Conservation (phyloP, 2,888 invertebrate genomes). For the Elaeidobius kamerunicus region DNA sequence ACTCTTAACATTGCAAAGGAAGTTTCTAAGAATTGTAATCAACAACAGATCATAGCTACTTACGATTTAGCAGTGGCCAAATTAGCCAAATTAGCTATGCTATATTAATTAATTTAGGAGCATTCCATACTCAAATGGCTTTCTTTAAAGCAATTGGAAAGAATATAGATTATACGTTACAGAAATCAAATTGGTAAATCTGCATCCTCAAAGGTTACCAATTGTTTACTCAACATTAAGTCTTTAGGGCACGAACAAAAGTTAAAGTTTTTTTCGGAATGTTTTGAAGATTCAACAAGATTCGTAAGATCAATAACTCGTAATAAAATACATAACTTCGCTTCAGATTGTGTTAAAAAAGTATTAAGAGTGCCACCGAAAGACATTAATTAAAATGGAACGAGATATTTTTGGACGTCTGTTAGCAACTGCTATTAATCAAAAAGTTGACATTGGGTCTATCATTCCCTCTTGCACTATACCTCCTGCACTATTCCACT, state of each 20-base stretch:
- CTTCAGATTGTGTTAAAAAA: conserved; percentile 15
- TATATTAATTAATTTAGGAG: conserved; percentile 17
- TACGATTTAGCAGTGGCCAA: conserved; percentile 36
- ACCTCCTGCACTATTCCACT: conserved; percentile 26
- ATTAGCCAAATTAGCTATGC: conserved; percentile 32
- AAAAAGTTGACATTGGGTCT: conserved; percentile 40
- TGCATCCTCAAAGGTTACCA: conserved; percentile 17
- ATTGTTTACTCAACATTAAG: conserved; percentile 35
- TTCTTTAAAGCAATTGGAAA: too few species aligned
- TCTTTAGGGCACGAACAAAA: conserved; percentile 31
- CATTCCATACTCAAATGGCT: too few species aligned
- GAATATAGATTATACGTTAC: conserved; percentile 23
- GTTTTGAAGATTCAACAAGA: conserved; percentile 26
- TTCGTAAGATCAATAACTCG: conserved; percentile 31
- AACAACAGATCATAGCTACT: conserved; percentile 33
- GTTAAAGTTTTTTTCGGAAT: conserved; percentile 35
- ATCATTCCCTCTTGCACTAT: conserved; percentile 18
- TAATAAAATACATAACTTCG: conserved; percentile 17
- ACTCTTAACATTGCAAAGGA: too few species aligned
- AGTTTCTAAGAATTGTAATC: conserved; percentile 34
- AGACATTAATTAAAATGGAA: conserved; percentile 35
- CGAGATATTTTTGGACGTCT: conserved; percentile 36
- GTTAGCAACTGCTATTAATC: conserved; percentile 34
- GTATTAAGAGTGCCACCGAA: conserved; percentile 18
- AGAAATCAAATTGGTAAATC: conserved; percentile 15